These are phyloP conservation scores for Poecilia velifera DNA, from an alignment of 2,797 vertebrate genomes.

Conservation along the genomic window DNA sequence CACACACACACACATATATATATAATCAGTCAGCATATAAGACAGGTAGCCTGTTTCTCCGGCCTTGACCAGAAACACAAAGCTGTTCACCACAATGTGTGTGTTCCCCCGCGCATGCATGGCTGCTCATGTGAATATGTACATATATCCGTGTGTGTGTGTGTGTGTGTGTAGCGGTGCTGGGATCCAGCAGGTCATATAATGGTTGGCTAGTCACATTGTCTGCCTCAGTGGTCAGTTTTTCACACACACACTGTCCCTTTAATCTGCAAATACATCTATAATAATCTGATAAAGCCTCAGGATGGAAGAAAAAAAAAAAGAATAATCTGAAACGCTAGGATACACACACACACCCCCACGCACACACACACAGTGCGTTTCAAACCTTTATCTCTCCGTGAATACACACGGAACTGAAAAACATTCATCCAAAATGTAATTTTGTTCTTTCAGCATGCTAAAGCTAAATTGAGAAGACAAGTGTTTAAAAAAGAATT, in stretches of 20 bases:
- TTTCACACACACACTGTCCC: conserved; percentile 52
- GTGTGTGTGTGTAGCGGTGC: conserved; percentile 24
- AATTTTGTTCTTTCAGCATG: background rate
- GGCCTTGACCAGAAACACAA: conserved; percentile 19
- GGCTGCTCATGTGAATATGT: conserved; percentile 47
- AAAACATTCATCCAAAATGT: background rate
- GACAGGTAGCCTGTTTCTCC: conserved; percentile 14
- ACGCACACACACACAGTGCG: background rate
- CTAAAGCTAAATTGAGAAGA: background rate
- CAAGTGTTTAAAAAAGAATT: background rate
- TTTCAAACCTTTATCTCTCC: background rate
- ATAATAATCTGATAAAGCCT: conserved; percentile 53
- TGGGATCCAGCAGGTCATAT: conserved; percentile 69
- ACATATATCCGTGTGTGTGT: conserved; percentile 31
- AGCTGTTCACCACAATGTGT: conserved; percentile 23
- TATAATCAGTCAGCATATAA: background rate
- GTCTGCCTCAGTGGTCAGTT: conserved; percentile 63
- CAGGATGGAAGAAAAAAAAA: conserved; percentile 14
- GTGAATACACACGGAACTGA: background rate
- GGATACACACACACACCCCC: background rate
- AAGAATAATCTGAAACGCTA: conserved; percentile 17
- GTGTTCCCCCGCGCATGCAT: conserved; percentile 34
- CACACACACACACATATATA: background rate
- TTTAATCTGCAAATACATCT: conserved; percentile 64
- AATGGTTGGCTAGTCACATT: conserved; percentile 70